Conservation (phyloP, 2,797 vertebrate species). For the Holocentrus rufus region DNA sequence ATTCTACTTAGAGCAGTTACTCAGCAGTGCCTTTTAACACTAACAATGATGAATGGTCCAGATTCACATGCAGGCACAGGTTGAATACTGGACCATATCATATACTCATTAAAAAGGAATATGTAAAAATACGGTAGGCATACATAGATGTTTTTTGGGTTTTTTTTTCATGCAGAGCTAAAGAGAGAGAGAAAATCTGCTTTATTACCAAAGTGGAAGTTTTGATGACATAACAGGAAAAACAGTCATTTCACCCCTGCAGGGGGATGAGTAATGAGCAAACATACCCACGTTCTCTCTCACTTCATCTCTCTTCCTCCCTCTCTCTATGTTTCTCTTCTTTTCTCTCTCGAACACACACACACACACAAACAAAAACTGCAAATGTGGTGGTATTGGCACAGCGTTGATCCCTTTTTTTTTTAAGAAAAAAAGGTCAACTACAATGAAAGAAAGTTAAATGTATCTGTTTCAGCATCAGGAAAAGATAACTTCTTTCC, state of each 20-base stretch:
- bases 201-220: slow-evolving; percentile 61
- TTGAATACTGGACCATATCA: slow-evolving; percentile 9
- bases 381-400: slow-evolving; percentile 54
- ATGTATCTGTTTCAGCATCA: slow-evolving; percentile 53
- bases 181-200: slow-evolving; percentile 29
- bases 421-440: slow-evolving; percentile 74
- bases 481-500: slow-evolving; percentile 42
- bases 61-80: slow-evolving; percentile 41
- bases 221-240: slow-evolving; percentile 67
- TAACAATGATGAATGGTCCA: slow-evolving; percentile 42
- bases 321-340: too few species aligned
- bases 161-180: neutral
- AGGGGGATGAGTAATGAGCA: slow-evolving; percentile 69
- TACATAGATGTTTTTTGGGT: slow-evolving; percentile 3
- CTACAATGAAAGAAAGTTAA: slow-evolving; percentile 52
- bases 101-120: slow-evolving; percentile 5
- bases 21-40: neutral
- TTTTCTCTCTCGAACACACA: slow-evolving; percentile 6
- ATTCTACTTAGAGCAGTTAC: slow-evolving; percentile 43
- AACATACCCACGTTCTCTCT: slow-evolving; percentile 45
- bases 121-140: slow-evolving; percentile 10
- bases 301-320: slow-evolving; percentile 18
- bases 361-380: slow-evolving; percentile 36
- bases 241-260: slow-evolving; percentile 67
- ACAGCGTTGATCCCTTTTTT: slow-evolving; percentile 37